phyloP scores from a whole-genome alignment of 2,113 vertebrate species.

The Myotis yumanensis region DNA sequence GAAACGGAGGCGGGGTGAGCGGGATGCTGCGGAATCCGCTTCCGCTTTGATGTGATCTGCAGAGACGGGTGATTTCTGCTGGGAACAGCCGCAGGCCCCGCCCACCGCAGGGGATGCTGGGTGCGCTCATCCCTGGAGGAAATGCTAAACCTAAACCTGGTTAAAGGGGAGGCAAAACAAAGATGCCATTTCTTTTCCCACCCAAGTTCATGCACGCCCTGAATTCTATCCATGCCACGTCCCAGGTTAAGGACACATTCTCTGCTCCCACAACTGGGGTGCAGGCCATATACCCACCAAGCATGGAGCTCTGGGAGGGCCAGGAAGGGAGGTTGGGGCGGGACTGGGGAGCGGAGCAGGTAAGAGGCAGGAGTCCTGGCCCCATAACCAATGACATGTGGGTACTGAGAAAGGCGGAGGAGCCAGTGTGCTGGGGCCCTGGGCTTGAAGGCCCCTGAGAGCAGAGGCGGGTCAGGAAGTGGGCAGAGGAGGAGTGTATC shows the following conservation, averaged over 20 bases:
- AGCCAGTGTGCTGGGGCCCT: not conserved
- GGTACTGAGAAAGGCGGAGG: not conserved
- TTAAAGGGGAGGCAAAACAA: not conserved
- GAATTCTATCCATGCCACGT: not conserved
- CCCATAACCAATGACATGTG: not conserved
- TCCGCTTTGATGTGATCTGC: not conserved
- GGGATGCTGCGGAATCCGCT: not conserved
- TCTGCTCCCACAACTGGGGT: not conserved
- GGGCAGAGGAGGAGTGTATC: rapidly evolving
- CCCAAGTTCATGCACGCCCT: not conserved
- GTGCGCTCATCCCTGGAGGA: not conserved
- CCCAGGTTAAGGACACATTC: not conserved
- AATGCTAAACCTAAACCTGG: too few relatives aligned
- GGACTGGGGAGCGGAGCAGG: not conserved
- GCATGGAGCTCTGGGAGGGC: not conserved
- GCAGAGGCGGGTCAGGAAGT: not conserved
- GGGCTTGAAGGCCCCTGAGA: not conserved
- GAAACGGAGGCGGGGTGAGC: not conserved
- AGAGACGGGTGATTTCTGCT: not conserved
- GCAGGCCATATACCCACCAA: too few relatives aligned
- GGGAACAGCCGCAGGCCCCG: not conserved
- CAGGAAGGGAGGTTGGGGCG: not conserved
- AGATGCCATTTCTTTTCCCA: not conserved
- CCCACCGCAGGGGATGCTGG: not conserved
- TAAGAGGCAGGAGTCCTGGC: not conserved